Conservation (phyloP, 2,113 vertebrate species). For the Megalops atlanticus region DNA sequence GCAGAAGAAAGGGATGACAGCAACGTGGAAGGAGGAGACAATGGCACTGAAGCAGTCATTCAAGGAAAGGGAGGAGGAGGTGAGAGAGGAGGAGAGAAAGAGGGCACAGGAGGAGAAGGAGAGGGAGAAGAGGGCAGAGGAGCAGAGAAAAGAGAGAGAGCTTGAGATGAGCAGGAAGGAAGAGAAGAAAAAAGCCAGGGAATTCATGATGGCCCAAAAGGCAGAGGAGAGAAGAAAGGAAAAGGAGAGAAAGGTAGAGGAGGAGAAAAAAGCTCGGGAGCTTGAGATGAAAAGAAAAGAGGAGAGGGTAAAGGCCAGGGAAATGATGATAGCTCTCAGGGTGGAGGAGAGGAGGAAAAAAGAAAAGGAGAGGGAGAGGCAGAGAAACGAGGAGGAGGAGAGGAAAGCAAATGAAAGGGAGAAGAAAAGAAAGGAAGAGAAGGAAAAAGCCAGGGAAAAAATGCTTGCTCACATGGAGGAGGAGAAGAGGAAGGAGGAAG, state of each 20-base stretch:
- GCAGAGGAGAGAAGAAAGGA: slow-evolving; percentile 61
- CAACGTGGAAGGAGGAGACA: not conserved
- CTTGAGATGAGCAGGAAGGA: slow-evolving; percentile 37
- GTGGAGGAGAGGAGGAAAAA: too few relatives aligned
- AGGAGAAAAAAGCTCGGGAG: slow-evolving; percentile 63
- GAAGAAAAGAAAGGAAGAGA: slow-evolving; percentile 40
- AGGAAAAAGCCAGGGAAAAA: slow-evolving; percentile 60
- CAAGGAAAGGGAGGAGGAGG: not conserved
- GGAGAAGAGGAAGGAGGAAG: slow-evolving; percentile 57
- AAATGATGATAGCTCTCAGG: slow-evolving; percentile 57
- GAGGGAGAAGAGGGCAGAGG: slow-evolving; percentile 31
- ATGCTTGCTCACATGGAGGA: slow-evolving; percentile 57
- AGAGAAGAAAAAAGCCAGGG: slow-evolving; percentile 53
- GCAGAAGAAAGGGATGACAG: not conserved
- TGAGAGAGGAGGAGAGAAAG: not conserved
- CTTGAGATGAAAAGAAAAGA: slow-evolving; percentile 37
- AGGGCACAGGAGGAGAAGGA: not conserved
- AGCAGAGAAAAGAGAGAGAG: slow-evolving; percentile 67
- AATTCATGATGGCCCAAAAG: slow-evolving; percentile 58
- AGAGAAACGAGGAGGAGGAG: slow-evolving; percentile 62
- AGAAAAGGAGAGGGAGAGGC: too few relatives aligned
- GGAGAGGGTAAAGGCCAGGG: slow-evolving; percentile 53
- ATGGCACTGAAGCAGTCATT: not conserved
- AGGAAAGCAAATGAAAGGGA: slow-evolving; percentile 60
- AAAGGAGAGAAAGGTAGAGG: slow-evolving; percentile 70